A percentile compares a stretch with the other conserved stretches of the same genome.
Conservation (phyloP, 2,113 vertebrate species). For the Copsychus sechellarum region DNA sequence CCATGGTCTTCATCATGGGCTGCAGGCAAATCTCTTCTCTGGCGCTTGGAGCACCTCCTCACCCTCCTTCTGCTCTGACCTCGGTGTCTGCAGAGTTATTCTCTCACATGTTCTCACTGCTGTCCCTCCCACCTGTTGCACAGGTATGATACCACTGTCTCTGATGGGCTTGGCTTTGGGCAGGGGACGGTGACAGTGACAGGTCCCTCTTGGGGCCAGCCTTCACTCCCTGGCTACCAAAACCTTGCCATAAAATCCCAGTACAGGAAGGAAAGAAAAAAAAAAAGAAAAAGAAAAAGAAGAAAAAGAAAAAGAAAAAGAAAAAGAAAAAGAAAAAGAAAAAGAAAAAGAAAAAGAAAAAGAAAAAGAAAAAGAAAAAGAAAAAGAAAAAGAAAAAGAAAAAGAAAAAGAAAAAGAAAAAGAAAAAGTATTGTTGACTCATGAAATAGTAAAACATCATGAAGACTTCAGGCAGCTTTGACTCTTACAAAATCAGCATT, state of each 20-base stretch:
- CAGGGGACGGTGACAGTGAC: neutral
- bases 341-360: too few species aligned
- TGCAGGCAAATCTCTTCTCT: neutral
- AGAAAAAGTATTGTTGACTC: neutral
- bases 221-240: neutral
- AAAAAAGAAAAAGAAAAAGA: too few species aligned
- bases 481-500: neutral
- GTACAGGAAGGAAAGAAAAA: too few species aligned
- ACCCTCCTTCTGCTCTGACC: neutral
- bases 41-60: fast-evolving
- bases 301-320: too few species aligned
- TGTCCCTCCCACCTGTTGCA: neutral
- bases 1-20: fast-evolving
- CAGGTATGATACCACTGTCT: fast-evolving
- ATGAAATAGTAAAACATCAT: neutral
- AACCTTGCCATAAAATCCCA: neutral
- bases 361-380: too few species aligned
- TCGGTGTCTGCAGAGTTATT: neutral
- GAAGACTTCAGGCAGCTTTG: neutral
- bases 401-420: neutral
- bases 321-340: too few species aligned
- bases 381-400: neutral
- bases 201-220: neutral
- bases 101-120: neutral
- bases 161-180: neutral